A percentile compares a stretch with the other conserved stretches of the same genome.
Conservation (phyloP, 2,113 vertebrate species). For the Rattus rattus region DNA sequence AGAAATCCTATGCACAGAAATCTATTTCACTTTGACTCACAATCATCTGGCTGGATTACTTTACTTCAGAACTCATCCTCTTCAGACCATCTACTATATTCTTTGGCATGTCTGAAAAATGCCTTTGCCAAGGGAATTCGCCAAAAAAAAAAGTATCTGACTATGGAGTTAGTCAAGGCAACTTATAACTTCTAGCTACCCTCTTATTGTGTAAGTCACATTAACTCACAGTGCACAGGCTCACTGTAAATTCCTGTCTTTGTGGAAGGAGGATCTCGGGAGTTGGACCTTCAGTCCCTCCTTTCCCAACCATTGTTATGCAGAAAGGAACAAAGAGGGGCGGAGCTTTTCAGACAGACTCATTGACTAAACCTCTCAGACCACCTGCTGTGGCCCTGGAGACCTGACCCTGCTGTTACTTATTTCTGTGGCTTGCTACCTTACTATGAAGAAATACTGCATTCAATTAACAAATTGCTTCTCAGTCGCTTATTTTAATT, state of each 20-base stretch:
- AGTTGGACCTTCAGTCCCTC: neutral
- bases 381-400: neutral
- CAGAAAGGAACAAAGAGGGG: neutral
- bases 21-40: conserved; percentile 39
- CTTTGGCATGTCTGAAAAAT: conserved; percentile 40
- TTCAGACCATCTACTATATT: neutral
- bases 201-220: neutral
- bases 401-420: neutral
- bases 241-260: neutral
- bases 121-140: neutral
- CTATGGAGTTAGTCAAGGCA: neutral
- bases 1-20: conserved; percentile 23
- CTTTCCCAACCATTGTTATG: neutral
- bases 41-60: neutral
- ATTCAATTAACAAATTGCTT: neutral
- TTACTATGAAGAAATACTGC: neutral
- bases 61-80: neutral
- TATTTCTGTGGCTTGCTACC: neutral
- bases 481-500: neutral
- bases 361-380: neutral
- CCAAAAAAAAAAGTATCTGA: neutral
- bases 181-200: neutral
- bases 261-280: neutral
- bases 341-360: neutral
- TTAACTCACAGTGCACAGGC: neutral